These are phyloP conservation scores for Seriola dumerili DNA, from an alignment of 2,113 vertebrate species.

Conservation along the genomic window DNA sequence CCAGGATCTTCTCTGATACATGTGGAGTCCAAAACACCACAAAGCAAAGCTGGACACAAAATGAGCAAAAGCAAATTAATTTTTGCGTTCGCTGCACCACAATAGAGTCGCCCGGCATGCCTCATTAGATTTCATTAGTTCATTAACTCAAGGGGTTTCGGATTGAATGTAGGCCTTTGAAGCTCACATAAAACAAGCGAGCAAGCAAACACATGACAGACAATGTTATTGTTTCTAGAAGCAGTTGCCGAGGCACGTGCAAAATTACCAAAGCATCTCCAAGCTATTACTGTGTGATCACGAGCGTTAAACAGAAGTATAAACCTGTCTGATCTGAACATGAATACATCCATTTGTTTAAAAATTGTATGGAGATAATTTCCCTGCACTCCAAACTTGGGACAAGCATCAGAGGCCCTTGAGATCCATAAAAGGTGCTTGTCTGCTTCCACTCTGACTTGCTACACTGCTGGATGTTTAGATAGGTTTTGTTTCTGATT, in stretches of 20 bases:
- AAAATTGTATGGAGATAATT: neutral
- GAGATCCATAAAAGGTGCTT: neutral
- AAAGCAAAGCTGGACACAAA: conserved; percentile 90
- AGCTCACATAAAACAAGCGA: conserved; percentile 36
- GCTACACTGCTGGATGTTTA: neutral
- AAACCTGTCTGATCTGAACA: conserved; percentile 24
- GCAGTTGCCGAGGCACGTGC: conserved; percentile 9
- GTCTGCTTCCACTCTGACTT: neutral
- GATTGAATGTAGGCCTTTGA: conserved; percentile 63
- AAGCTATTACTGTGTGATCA: neutral
- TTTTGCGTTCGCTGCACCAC: conserved; percentile 12
- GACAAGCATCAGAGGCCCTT: neutral
- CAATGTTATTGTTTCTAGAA: conserved; percentile 55
- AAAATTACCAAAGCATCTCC: conserved; percentile 22
- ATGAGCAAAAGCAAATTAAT: conserved; percentile 47
- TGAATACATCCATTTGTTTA: conserved; percentile 17
- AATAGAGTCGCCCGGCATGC: neutral
- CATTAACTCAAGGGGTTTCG: conserved; percentile 56
- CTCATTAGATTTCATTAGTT: conserved; percentile 60
- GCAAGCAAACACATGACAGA: neutral
- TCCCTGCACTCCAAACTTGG: neutral
- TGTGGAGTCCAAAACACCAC: conserved; percentile 97
- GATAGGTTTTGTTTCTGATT: neutral
- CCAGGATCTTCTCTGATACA: conserved; percentile 94
- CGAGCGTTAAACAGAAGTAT: neutral